These are phyloP conservation scores for Centropus unirufus DNA, from an alignment of 2,113 vertebrate genomes.

Conservation along the genomic window DNA sequence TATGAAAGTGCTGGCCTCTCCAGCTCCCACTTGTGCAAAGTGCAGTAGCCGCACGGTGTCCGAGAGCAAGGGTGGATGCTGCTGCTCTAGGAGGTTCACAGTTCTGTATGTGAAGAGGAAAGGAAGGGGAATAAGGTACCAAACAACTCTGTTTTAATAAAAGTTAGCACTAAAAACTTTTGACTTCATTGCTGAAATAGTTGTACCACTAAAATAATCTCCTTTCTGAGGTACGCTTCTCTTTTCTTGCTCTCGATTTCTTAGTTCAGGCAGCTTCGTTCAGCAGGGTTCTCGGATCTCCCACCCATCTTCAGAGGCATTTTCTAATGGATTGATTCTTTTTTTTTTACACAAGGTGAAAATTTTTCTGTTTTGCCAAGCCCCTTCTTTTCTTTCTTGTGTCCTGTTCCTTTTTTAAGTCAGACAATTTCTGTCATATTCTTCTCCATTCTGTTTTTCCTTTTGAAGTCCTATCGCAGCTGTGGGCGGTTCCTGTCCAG, in stretches of 20 bases:
- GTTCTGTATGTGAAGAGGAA: not conserved
- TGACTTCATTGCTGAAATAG: not conserved
- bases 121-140: not conserved
- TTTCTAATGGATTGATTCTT: not conserved
- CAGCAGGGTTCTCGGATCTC: not conserved
- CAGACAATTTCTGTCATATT: not conserved
- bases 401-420: not conserved
- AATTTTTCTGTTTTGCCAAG: not conserved
- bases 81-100: accelerated
- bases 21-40: not conserved
- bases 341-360: not conserved
- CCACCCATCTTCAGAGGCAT: not conserved
- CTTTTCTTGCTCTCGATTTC: not conserved
- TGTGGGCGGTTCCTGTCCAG: not conserved
- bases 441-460: not conserved
- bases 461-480: not conserved
- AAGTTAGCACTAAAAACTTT: not conserved
- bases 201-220: not conserved
- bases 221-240: not conserved
- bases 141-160: not conserved
- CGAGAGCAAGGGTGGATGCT: not conserved
- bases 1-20: not conserved
- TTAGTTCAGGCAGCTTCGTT: not conserved
- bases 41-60: not conserved
- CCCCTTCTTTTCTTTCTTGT: not conserved